Conservation (phyloP, 1,140 invertebrate species). For the Aphaenogaster floridana region DNA sequence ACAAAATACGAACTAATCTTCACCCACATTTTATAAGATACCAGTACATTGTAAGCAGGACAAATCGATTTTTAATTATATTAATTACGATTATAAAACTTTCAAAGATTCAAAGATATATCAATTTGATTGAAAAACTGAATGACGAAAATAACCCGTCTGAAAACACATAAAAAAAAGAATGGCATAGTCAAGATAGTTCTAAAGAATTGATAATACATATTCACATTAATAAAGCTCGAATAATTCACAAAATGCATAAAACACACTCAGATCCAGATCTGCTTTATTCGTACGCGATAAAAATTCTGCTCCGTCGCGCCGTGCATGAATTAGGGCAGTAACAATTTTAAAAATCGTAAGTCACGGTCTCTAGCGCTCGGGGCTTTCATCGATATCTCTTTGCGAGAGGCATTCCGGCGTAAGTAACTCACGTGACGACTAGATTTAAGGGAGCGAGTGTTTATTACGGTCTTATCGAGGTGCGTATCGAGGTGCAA, state of each 20-base stretch:
- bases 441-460: slow-evolving; percentile 40
- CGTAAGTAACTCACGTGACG: slow-evolving; percentile 53
- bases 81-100: not conserved
- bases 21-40: not conserved
- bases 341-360: slow-evolving; percentile 43
- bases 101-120: not conserved
- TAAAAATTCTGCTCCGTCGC: slow-evolving; percentile 19
- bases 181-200: too few species aligned
- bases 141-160: not conserved
- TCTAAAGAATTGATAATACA: not conserved
- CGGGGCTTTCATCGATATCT: slow-evolving; percentile 41
- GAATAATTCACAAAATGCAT: slow-evolving; percentile 30
- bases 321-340: slow-evolving; percentile 9
- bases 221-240: not conserved
- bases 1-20: not conserved
- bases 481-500: slow-evolving; percentile 7
- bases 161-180: not conserved
- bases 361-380: not conserved
- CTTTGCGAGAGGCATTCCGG: slow-evolving; percentile 2
- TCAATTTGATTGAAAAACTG: not conserved
- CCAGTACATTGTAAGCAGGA: not conserved
- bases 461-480: slow-evolving; percentile 41
- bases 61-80: not conserved
- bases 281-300: slow-evolving; percentile 23
- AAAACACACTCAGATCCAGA: not conserved